Evolutionary conservation across 2,113 vertebrate species (phyloP).

Genomic region (Tyrannus savana): DNA sequence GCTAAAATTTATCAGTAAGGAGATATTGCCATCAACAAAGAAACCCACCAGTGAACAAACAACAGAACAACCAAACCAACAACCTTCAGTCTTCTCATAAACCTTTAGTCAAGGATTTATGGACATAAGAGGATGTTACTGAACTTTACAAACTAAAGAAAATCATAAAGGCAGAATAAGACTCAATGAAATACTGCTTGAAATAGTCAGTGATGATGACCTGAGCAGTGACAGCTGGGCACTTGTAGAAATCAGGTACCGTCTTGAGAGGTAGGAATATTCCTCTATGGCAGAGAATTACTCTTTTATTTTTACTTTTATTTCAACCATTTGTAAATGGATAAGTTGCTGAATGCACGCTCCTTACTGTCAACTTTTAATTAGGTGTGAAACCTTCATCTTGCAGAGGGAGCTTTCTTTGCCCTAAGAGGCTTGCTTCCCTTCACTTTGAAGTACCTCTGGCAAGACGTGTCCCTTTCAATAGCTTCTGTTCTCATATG

Average conservation of each 20-base stretch:
- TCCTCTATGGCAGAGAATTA: neutral
- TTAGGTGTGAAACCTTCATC: neutral
- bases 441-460: slow-evolving; percentile 24
- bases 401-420: neutral
- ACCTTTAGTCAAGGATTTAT: neutral
- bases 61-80: neutral
- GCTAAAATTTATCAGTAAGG: neutral
- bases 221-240: neutral
- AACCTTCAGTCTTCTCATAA: neutral
- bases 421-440: neutral
- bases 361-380: neutral
- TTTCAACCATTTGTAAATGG: neutral
- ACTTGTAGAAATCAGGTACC: neutral
- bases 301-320: neutral
- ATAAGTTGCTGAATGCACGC: neutral
- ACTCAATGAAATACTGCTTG: neutral
- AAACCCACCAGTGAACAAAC: neutral
- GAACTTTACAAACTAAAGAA: neutral
- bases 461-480: neutral
- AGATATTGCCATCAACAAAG: neutral
- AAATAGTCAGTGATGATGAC: neutral
- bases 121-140: neutral
- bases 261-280: neutral
- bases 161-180: neutral
- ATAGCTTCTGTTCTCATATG: neutral